Evolutionary conservation across 2,888 invertebrate species (phyloP), one percentile per base, ranked within the genome.

Genomic region (Chloroclystis v-ata): DNA sequence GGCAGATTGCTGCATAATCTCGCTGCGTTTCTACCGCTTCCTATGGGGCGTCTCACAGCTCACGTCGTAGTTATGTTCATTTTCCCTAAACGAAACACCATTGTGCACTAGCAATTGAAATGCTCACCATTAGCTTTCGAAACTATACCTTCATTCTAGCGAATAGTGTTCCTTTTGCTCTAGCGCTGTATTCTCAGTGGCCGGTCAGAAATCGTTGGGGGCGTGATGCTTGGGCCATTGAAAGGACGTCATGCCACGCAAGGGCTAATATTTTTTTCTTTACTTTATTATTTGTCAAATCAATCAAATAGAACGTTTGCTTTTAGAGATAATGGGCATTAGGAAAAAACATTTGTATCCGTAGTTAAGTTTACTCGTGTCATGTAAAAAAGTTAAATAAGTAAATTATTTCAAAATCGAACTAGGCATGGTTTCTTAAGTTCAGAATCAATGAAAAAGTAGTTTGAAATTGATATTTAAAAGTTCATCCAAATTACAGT

Each of bases 1-100:
- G 70, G 72, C 77, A 80, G 80, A 83, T 80, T 82, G 81, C 74
- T 78, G 78, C 76, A 75, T 81, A 78, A 80, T 80, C 80, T 77
- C 74, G 59, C 58, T 79, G 82, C 84, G 83, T 79, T 86, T 82
- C 75, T 82, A 82, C 74, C 72, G 83, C 84, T 84, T 85, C 85
- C 73, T 69, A 76, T 72, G 75, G 72, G 67, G 71, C 75, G 20
- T 20, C 20, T 20, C 5, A 5, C 20, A 20, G 20, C 20, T 4
- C 20, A 20, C 20, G 3, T 4, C 5, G 5, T 5, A 20, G 26
- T 26, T 26, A 6, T 8, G 26, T 20, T 20, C 2, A 20, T 20
- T 20, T 20, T 20, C 20, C n/a, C n/a, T n/a, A n/a, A n/a, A n/a
- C n/a, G n/a, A 20, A 5, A 4, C 20, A 20, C 20, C 20, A 20